Base-by-base conservation (phyloP, 53 echinoderm and acorn worm genomes). In the Astropecten irregularis region DNA sequence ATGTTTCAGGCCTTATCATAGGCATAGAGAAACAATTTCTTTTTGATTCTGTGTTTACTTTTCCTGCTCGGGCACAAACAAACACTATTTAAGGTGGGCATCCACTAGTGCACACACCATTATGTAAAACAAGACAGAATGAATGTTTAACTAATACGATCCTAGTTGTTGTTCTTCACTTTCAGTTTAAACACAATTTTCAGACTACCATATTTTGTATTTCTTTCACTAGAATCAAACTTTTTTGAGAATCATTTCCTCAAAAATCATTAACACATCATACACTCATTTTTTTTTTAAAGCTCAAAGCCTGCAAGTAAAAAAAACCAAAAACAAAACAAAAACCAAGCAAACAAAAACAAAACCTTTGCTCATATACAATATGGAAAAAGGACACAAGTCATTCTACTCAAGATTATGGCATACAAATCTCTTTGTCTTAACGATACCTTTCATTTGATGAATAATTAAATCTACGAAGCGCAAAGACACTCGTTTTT, bases 271-370 rank as follows among this genome's bases (percentile, higher is more conserved):
- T 19, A 28, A 58, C 25, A 26, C 11, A 58, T 56, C 26, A 2
- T 10, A 42, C 42, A 42, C 42, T 42, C 7, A 52, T 5, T 4
- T 36, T n/a, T n/a, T n/a, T n/a, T 36, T 2, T 0, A 36, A 64
- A 74, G 74, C 74, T 74, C 56, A 56, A 74, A 74, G 74, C 74
- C 74, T 18, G 73, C 52, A 73, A 10, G 15, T 20, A 57, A 4
- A 54, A 40, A 40, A 11, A n/a, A n/a, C n/a, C n/a, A n/a, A n/a
- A n/a, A n/a, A n/a, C n/a, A n/a, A n/a, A n/a, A n/a, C n/a, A n/a
- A n/a, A n/a, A n/a, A n/a, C n/a, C n/a, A n/a, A n/a, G 3, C 3
- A 56, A 57, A 74, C 25, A 16, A 71, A 47, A 0, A 48, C 32
- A n/a, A 51, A 71, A 29, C n/a, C n/a, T 29, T 7, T 9, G 61